Conservation (phyloP, 2,797 vertebrate species). For the Mycteria americana region DNA sequence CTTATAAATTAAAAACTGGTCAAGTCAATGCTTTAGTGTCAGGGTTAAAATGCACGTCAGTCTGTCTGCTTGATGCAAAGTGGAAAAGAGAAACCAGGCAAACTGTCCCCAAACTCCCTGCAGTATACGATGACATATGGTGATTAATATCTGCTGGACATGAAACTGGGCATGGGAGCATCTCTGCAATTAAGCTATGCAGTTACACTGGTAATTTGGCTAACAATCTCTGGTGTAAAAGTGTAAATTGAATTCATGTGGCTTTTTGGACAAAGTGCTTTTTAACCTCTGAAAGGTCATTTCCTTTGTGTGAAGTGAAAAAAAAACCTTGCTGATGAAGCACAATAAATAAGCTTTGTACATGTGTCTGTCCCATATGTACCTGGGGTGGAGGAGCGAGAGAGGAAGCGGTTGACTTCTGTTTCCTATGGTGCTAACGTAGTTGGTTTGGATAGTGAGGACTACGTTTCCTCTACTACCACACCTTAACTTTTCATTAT, state of each 20-base stretch:
- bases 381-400: not conserved
- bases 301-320: not conserved
- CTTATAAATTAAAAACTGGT: not conserved
- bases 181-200: not conserved
- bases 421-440: conserved; percentile 29
- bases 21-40: not conserved
- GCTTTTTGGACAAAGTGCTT: not conserved
- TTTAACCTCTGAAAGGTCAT: not conserved
- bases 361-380: fast-evolving
- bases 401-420: conserved; percentile 36
- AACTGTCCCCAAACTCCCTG: not conserved
- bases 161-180: not conserved
- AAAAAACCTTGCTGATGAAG: not conserved
- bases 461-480: conserved; percentile 48
- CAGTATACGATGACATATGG: fast-evolving
- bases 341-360: not conserved
- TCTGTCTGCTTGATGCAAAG: not conserved
- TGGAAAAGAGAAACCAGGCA: not conserved
- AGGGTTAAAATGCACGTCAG: not conserved
- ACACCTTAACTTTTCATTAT: conserved; percentile 24
- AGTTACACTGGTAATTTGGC: not conserved
- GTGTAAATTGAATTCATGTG: not conserved
- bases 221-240: not conserved
- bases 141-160: not conserved
- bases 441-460: conserved; percentile 13